Conservation (phyloP, 2,888 invertebrate genomes). For the Ypsolopha scabrella region DNA sequence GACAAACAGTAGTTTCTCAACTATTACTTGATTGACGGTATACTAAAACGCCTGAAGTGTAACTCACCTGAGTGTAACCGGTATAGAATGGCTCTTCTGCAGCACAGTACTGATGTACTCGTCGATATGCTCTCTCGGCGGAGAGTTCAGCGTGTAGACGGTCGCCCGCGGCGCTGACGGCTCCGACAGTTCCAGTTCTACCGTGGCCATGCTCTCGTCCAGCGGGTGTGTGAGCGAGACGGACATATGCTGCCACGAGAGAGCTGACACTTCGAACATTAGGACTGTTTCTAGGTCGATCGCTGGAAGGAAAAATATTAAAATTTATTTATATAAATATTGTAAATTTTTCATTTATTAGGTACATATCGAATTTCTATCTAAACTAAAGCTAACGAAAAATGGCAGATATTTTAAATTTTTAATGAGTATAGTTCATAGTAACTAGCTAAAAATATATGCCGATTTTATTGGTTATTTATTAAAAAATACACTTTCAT, state of each 20-base stretch:
- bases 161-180: slow-evolving; percentile 83
- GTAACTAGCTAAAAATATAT: no score
- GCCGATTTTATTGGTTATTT: no score
- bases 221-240: slow-evolving; percentile 93
- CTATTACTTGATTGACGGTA: no score
- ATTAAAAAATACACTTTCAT: no score
- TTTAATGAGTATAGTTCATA: no score
- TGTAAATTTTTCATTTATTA: no score
- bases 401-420: no score
- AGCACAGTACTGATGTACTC: slow-evolving; percentile 71
- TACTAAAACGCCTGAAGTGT: no score
- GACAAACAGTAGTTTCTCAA: no score
- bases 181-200: slow-evolving; percentile 88
- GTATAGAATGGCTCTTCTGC: slow-evolving; percentile 93
- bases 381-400: no score
- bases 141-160: slow-evolving; percentile 74
- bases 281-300: slow-evolving; percentile 79
- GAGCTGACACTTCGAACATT: slow-evolving; percentile 93
- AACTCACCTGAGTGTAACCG: slow-evolving; percentile 83
- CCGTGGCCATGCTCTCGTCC: slow-evolving; percentile 93
- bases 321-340: no score
- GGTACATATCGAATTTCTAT: no score
- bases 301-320: slow-evolving; percentile 24
- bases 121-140: slow-evolving; percentile 50
- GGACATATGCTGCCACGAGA: slow-evolving; percentile 90